Conservation (phyloP, 2,113 vertebrate species). For the Silurus glanis region DNA sequence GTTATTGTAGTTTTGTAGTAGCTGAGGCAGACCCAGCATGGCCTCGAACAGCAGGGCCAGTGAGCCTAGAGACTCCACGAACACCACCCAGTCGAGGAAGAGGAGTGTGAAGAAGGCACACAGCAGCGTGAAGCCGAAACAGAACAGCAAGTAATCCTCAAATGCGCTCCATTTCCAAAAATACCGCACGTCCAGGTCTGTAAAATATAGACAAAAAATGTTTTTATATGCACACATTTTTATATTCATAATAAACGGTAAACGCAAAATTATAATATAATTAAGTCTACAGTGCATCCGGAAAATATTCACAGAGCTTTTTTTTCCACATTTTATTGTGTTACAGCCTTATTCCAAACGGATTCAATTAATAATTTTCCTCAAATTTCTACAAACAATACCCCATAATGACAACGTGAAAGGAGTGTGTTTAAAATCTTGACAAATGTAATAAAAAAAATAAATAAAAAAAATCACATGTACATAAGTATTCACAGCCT, state of each 20-base stretch:
- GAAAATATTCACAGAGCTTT: too few species aligned
- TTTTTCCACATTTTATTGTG: too few species aligned
- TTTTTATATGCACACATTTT: neutral
- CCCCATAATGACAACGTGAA: too few species aligned
- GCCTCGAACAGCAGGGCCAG: conserved; percentile 76
- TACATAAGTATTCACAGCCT: too few species aligned
- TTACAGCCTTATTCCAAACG: too few species aligned
- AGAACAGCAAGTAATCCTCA: conserved; percentile 79
- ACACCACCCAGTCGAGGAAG: conserved; percentile 72
- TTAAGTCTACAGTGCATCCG: neutral
- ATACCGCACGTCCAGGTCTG: conserved; percentile 73
- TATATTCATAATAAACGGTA: neutral
- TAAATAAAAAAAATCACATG: too few species aligned
- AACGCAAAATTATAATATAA: neutral
- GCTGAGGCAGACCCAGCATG: conserved; percentile 79
- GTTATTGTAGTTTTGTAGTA: conserved; percentile 77
- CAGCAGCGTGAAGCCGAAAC: conserved; percentile 70
- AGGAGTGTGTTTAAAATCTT: too few species aligned
- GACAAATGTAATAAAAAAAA: too few species aligned
- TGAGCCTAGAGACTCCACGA: conserved; percentile 75
- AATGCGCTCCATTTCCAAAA: conserved; percentile 80
- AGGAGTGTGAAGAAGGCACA: conserved; percentile 71
- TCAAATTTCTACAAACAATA: too few species aligned
- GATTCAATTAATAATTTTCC: too few species aligned
- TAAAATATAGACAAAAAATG: neutral